Percentiles rank a stretch among this genome's conserved stretches.
Evolutionary conservation across 1,140 invertebrate species (phyloP).

Genomic region (Pogonomyrmex californicus): DNA sequence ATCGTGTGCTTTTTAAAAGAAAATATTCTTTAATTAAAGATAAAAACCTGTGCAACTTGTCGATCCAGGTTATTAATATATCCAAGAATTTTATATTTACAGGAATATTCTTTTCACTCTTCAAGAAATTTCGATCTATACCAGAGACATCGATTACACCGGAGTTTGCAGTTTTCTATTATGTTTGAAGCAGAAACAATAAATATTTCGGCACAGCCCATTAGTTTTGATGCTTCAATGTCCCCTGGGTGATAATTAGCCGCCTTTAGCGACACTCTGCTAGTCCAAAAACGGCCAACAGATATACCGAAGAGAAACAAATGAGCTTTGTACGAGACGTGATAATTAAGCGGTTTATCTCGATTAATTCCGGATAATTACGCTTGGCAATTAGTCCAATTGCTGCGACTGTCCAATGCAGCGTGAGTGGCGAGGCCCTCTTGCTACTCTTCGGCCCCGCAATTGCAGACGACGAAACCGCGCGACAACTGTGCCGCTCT

Average conservation of each 20-base stretch:
- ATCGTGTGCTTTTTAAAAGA: background rate
- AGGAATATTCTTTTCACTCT: background rate
- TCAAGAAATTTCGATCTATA: background rate
- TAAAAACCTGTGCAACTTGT: background rate
- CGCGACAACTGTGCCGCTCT: constrained; percentile 30
- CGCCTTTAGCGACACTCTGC: constrained; percentile 2
- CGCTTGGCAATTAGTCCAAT: constrained; percentile 76
- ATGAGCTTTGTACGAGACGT: constrained; percentile 50
- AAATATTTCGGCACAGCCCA: background rate
- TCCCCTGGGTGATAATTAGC: constrained; percentile 19
- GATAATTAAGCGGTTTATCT: constrained; percentile 79
- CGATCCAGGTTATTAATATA: background rate
- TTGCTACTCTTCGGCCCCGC: constrained; percentile 26
- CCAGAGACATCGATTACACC: constrained; percentile 10
- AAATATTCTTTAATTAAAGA: constrained; percentile 6
- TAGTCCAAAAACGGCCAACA: constrained; percentile 58
- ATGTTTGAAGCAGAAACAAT: background rate
- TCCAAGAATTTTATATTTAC: background rate
- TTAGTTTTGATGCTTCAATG: constrained; percentile 7
- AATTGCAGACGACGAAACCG: constrained; percentile 56
- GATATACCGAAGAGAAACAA: constrained; percentile 59
- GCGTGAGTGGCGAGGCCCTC: constrained; percentile 36
- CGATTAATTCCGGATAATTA: constrained; percentile 79
- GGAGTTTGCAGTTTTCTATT: constrained; percentile 9
- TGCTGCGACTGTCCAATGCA: constrained; percentile 59